Percentiles rank a stretch among this genome's conserved stretches.
Evolutionary conservation across 2,113 vertebrate species (phyloP).

Genomic region (Glaucomys volans): DNA sequence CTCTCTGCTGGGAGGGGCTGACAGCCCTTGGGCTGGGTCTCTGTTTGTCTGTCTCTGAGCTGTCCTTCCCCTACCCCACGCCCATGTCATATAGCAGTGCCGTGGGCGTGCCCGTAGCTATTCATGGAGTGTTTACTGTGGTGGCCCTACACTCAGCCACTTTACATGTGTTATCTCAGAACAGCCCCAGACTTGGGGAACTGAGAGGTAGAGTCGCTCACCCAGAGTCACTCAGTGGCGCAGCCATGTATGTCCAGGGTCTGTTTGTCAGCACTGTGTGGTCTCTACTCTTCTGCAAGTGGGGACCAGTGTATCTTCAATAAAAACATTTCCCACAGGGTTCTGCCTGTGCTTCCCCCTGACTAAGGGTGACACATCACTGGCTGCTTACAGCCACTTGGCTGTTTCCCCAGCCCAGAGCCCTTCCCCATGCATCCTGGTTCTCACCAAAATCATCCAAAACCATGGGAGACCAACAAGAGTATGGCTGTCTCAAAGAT

Average conservation of each 20-base stretch:
- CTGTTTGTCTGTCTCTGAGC: background rate
- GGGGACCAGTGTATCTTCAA: background rate
- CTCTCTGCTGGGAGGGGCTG: background rate
- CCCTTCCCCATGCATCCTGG: background rate
- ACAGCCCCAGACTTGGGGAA: background rate
- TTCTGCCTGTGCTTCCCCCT: background rate
- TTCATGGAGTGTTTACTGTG: background rate
- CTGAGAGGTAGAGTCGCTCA: background rate
- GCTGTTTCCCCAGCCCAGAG: background rate
- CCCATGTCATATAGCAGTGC: background rate
- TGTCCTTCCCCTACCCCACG: background rate
- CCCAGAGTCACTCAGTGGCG: background rate
- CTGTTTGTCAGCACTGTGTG: background rate
- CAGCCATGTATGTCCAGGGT: background rate
- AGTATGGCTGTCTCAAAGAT: background rate
- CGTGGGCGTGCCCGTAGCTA: background rate
- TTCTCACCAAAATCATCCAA: background rate
- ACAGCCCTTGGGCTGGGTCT: background rate
- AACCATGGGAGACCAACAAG: background rate
- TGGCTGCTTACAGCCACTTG: background rate
- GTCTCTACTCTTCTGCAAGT: background rate
- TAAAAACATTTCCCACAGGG: background rate
- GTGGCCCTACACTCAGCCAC: background rate
- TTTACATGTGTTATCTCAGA: background rate
- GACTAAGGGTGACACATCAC: background rate